A percentile compares a stretch with the other conserved stretches of the same genome.
phyloP scores from a whole-genome alignment of 2,113 vertebrate species.

The Sebastes schlegelii region DNA sequence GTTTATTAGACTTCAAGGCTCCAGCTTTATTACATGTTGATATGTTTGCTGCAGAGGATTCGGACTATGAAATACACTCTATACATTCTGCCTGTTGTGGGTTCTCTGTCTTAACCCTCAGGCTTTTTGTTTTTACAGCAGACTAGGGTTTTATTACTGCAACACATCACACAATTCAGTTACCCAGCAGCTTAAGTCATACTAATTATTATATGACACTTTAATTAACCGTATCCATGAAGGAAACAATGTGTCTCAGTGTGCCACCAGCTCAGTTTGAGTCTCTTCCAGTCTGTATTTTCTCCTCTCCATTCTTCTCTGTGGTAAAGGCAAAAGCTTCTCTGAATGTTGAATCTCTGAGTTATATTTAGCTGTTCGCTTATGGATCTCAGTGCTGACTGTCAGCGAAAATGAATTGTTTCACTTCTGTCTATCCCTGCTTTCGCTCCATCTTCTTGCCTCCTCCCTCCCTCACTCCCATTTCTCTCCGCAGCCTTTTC shows the following conservation, averaged over 20 bases:
- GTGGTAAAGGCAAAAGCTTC: constrained; percentile 49
- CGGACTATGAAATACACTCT: constrained; percentile 10
- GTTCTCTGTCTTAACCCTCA: constrained; percentile 25
- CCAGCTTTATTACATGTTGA: constrained; percentile 56
- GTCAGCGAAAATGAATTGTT: constrained; percentile 82
- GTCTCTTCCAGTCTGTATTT: constrained; percentile 46
- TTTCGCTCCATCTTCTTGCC: constrained; percentile 69
- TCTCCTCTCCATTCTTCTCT: constrained; percentile 51
- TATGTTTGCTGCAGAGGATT: constrained; percentile 50
- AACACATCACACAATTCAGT: constrained; percentile 46
- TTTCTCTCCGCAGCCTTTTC: constrained; percentile 61
- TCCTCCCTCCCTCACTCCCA: constrained; percentile 49
- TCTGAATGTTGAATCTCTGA: constrained; percentile 72
- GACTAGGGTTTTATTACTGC: constrained; percentile 36
- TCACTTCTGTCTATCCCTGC: constrained; percentile 74
- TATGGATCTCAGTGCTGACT: constrained; percentile 81
- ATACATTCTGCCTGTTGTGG: constrained; percentile 30
- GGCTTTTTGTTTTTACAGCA: constrained; percentile 53
- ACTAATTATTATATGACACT: constrained; percentile 66
- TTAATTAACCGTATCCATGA: constrained; percentile 66
- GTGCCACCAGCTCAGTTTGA: constrained; percentile 31
- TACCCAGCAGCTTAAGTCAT: constrained; percentile 33
- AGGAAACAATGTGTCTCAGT: constrained; percentile 50
- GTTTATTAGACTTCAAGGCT: constrained; percentile 58
- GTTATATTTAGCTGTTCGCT: constrained; percentile 81